phyloP scores from a whole-genome alignment of 2,797 vertebrate species.

The Nannoperca australis region DNA sequence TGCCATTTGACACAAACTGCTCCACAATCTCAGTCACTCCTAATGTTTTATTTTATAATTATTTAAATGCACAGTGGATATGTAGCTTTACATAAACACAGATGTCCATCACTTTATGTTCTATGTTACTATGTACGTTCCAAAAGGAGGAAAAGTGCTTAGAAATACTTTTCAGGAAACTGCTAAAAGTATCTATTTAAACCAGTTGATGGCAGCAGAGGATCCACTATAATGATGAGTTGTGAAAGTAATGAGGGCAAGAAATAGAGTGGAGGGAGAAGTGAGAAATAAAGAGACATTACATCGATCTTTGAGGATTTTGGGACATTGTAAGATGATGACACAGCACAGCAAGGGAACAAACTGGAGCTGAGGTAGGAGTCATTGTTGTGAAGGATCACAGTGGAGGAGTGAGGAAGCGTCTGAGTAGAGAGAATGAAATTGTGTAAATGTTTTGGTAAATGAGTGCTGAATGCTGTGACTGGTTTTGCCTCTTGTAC shows the following conservation, averaged over 20 bases:
- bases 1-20: not conserved
- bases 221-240: not conserved
- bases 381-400: not conserved
- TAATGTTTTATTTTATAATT: not conserved
- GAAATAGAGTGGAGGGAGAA: not conserved
- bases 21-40: not conserved
- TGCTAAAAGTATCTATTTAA: not conserved
- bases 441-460: conserved; percentile 4
- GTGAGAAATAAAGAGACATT: not conserved
- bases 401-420: not conserved
- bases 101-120: not conserved
- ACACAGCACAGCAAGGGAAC: not conserved
- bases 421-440: not conserved
- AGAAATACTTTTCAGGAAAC: not conserved
- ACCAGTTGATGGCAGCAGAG: conserved; percentile 70
- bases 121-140: not conserved
- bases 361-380: not conserved
- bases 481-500: not conserved
- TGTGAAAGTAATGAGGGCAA: not conserved
- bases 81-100: not conserved
- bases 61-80: not conserved
- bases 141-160: not conserved
- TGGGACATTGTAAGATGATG: not conserved
- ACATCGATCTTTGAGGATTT: not conserved
- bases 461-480: conserved; percentile 12